Percentiles rank a stretch among this genome's conserved stretches.
Evolutionary conservation across 1,140 invertebrate genomes (phyloP).

Genomic region (Macrotrachela quadricornifera): DNA sequence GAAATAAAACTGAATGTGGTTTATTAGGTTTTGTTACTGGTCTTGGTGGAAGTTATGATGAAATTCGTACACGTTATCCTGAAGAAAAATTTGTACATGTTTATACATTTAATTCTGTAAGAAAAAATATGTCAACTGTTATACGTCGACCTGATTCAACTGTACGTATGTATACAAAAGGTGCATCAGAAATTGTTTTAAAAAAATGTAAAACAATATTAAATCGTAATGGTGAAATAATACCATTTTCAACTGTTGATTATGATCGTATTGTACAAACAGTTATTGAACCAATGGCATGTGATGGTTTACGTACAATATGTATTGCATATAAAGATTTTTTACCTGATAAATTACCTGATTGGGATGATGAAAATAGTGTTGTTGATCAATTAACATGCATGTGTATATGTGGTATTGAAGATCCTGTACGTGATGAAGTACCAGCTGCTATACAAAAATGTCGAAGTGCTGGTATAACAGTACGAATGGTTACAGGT

Average conservation of each 20-base stretch:
- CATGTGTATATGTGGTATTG: slow-evolving; percentile 86
- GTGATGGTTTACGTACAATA: slow-evolving; percentile 86
- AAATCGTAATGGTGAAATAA: slow-evolving; percentile 12
- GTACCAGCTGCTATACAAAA: slow-evolving; percentile 79
- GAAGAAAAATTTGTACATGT: slow-evolving; percentile 74
- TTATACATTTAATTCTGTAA: slow-evolving; percentile 94
- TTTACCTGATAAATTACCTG: slow-evolving; percentile 11
- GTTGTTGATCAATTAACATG: slow-evolving; percentile 79
- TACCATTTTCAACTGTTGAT: slow-evolving; percentile 59
- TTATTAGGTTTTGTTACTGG: slow-evolving; percentile 73
- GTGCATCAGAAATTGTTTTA: slow-evolving; percentile 93
- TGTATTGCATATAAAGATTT: slow-evolving; percentile 37
- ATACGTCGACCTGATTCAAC: slow-evolving; percentile 44
- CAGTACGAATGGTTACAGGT: slow-evolving; percentile 98
- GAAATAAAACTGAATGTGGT: slow-evolving; percentile 97
- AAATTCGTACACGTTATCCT: slow-evolving; percentile 57
- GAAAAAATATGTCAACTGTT: slow-evolving; percentile 96
- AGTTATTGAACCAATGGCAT: slow-evolving; percentile 97
- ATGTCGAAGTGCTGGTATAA: slow-evolving; percentile 91
- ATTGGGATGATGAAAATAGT: slow-evolving; percentile 61
- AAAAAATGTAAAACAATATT: slow-evolving; percentile 70
- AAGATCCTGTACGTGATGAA: slow-evolving; percentile 90
- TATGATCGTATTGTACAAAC: slow-evolving; percentile 54
- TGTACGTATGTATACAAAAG: slow-evolving; percentile 72
- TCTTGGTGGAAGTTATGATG: slow-evolving; percentile 73